A percentile compares a stretch with the other conserved stretches of the same genome.
These are phyloP conservation scores for Phataginus tetradactyla DNA, from an alignment of 2,797 vertebrate genomes.

Conservation along the genomic window DNA sequence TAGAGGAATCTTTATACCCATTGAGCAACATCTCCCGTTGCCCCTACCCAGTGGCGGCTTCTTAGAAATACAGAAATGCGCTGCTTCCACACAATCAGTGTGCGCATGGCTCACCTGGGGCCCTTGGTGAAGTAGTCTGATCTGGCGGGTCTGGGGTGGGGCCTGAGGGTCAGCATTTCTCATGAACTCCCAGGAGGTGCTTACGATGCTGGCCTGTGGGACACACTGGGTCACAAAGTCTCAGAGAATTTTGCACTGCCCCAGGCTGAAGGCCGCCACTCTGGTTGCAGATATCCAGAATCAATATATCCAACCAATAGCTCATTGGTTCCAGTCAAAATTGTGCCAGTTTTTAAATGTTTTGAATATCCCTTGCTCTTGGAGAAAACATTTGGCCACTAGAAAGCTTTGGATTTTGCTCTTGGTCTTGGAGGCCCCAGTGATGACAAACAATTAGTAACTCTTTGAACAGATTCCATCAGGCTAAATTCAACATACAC, in stretches of 20 bases:
- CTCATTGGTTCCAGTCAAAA: background rate
- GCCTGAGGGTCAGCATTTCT: background rate
- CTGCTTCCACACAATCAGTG: background rate
- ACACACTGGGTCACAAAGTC: background rate
- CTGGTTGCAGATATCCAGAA: no score
- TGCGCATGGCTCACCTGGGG: background rate
- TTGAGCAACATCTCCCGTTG: background rate
- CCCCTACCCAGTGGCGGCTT: background rate
- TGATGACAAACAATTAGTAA: constrained; percentile 27
- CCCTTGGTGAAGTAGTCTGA: background rate
- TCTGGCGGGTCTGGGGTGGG: background rate
- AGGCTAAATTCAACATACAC: background rate
- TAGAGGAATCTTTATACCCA: background rate
- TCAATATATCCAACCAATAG: background rate
- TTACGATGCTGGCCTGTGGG: background rate
- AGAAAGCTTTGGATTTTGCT: background rate
- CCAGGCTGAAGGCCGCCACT: background rate
- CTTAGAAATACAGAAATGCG: background rate
- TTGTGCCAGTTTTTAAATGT: background rate
- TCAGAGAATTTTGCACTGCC: background rate
- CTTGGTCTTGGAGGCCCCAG: background rate
- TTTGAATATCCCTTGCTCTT: background rate
- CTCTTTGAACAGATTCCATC: background rate
- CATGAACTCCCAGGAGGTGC: background rate
- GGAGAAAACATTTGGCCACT: background rate